Evolutionary conservation across 2,797 vertebrate genomes (phyloP).

Genomic region (Peromyscus attwateri): DNA sequence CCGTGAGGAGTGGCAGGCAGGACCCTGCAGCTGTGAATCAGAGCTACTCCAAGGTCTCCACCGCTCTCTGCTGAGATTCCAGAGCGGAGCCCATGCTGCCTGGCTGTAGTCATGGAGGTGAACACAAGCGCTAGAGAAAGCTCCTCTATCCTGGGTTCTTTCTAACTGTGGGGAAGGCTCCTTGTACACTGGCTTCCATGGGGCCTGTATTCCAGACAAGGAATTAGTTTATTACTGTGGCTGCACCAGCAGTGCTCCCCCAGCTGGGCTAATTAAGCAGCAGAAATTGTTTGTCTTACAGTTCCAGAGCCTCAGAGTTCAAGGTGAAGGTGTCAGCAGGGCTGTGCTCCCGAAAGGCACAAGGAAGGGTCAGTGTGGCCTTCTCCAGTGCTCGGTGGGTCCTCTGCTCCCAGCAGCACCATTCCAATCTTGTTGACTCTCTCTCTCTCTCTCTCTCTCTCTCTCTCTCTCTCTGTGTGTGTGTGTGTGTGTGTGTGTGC

Average conservation of each 20-base stretch:
- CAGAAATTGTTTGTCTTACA: not conserved
- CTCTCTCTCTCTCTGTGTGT: too few relatives aligned
- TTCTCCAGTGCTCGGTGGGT: too few relatives aligned
- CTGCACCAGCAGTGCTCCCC: not conserved
- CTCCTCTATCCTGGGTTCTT: not conserved
- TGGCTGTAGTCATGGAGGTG: fast-evolving
- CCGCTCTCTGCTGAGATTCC: not conserved
- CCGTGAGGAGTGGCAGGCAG: not conserved
- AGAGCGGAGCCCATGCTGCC: not conserved
- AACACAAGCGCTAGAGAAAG: fast-evolving
- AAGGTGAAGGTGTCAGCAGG: too few relatives aligned
- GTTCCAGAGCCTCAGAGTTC: not conserved
- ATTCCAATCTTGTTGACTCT: too few relatives aligned
- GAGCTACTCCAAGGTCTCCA: not conserved
- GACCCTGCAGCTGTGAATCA: not conserved
- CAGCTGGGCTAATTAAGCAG: not conserved
- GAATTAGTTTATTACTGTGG: not conserved
- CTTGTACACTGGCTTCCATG: fast-evolving
- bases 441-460: too few relatives aligned
- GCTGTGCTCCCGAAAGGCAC: fast-evolving
- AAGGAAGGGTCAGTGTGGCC: not conserved
- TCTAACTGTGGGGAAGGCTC: not conserved
- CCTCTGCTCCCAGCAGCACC: too few relatives aligned
- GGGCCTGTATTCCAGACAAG: not conserved
- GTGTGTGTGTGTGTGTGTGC: too few relatives aligned